phyloP scores from a whole-genome alignment of 2,888 invertebrate species.

The Byasa hedistus region DNA sequence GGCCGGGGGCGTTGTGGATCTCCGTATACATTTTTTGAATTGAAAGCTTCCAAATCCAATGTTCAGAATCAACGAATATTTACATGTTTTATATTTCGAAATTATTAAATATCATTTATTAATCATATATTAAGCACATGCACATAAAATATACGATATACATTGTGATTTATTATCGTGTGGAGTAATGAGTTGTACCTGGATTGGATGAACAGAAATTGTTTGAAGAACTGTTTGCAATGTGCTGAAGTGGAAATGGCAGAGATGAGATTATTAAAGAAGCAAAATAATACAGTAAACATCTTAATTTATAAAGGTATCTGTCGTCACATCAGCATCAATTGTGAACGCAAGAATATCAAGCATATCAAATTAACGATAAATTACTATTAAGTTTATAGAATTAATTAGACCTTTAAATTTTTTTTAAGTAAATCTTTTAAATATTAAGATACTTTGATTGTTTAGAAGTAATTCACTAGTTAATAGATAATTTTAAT shows the following conservation, averaged over 20 bases:
- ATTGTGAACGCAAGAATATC: conserved; percentile 68
- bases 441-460: conserved; percentile 55
- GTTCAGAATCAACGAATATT: conserved; percentile 76
- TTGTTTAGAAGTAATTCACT: conserved; percentile 63
- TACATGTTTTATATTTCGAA: conserved; percentile 67
- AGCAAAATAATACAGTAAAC: not conserved
- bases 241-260: conserved; percentile 18
- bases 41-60: conserved; percentile 67
- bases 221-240: conserved; percentile 6
- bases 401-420: conserved; percentile 54
- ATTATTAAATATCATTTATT: conserved; percentile 44
- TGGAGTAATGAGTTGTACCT: conserved; percentile 13
- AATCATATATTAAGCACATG: conserved; percentile 47
- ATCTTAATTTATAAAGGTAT: not conserved
- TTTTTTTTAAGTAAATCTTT: conserved; percentile 51
- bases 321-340: conserved; percentile 46
- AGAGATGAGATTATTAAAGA: not conserved
- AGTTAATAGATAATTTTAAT: conserved; percentile 71
- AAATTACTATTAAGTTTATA: conserved; percentile 47
- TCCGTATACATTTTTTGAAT: conserved; percentile 53
- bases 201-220: not conserved
- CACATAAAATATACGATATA: conserved; percentile 44
- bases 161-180: conserved; percentile 36
- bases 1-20: conserved; percentile 41
- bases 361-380: conserved; percentile 69